Conservation (phyloP, 2,888 invertebrate genomes). For the Hymenopus coronatus region DNA sequence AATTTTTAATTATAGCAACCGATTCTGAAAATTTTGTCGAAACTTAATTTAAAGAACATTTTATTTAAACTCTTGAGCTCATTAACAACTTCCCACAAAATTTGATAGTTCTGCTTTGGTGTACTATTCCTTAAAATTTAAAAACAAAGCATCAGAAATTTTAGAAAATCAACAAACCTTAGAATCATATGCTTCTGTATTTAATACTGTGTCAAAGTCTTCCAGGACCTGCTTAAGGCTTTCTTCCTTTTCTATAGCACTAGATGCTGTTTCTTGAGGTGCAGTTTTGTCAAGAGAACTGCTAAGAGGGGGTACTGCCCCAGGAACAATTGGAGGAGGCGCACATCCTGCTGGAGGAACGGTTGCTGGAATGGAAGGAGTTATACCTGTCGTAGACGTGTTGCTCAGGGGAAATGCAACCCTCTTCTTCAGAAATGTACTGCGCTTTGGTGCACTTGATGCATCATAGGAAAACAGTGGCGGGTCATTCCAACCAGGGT, state of each 20-base stretch:
- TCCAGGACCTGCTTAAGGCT: conserved; percentile 8
- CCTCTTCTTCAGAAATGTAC: conserved; percentile 54
- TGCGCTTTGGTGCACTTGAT: conserved; percentile 43
- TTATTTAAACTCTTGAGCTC: no score
- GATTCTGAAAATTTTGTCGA: no score
- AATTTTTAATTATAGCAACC: no score
- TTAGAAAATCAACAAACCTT: background rate
- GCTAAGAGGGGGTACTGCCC: background rate
- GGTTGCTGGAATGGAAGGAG: conserved; percentile 30
- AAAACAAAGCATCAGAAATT: background rate
- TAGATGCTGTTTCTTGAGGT: background rate
- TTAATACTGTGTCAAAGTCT: background rate
- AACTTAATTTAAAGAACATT: no score
- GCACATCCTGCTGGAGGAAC: conserved; percentile 25
- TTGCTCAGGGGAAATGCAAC: conserved; percentile 49
- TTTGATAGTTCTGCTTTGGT: no score
- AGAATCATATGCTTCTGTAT: background rate
- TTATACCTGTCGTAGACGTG: background rate
- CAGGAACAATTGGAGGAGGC: background rate
- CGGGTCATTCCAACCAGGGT: conserved; percentile 60
- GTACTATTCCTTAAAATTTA: no score
- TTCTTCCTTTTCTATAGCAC: conserved; percentile 4
- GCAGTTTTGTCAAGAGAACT: background rate
- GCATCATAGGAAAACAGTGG: conserved; percentile 52
- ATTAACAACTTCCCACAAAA: no score